Conservation (phyloP, 2,888 invertebrate genomes). For the Drosophila ustulata region DNA sequence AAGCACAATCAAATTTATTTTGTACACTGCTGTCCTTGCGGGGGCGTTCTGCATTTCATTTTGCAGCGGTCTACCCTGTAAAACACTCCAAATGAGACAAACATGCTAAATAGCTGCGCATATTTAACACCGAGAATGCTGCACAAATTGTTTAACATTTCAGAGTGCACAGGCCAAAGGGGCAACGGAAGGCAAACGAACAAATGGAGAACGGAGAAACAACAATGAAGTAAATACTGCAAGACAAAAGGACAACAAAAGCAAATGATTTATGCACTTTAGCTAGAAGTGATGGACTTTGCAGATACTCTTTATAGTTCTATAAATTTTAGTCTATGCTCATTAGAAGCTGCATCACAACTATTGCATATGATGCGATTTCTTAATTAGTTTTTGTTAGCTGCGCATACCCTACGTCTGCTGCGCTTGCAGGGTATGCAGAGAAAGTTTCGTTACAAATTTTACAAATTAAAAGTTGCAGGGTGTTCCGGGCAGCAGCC, state of each 20-base stretch:
- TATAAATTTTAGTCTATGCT: too few relatives aligned
- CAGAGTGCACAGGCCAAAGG: constrained; percentile 26
- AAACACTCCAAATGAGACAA: constrained; percentile 17
- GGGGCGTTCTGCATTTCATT: constrained; percentile 1
- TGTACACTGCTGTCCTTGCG: background rate
- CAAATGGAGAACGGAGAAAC: constrained; percentile 12
- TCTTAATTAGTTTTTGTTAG: background rate
- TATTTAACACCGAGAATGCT: constrained; percentile 47
- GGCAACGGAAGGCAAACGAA: too few relatives aligned
- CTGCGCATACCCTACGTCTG: background rate
- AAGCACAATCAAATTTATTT: constrained; percentile 22
- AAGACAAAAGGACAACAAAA: constrained; percentile 27
- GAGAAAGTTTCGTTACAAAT: constrained; percentile 68
- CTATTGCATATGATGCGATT: background rate
- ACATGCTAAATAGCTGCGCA: constrained; percentile 53
- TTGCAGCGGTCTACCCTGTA: constrained; percentile 8
- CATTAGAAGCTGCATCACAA: too few relatives aligned
- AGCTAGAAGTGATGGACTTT: background rate
- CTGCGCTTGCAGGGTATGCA: constrained; percentile 37
- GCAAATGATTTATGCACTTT: constrained; percentile 30
- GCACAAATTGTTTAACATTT: constrained; percentile 48
- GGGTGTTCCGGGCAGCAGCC: constrained; percentile 22
- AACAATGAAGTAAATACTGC: constrained; percentile 42
- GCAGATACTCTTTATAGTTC: background rate
- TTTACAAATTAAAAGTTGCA: constrained; percentile 76